These are phyloP conservation scores for Heterocephalus glaber DNA, from an alignment of 2,113 vertebrate genomes.

Conservation along the genomic window DNA sequence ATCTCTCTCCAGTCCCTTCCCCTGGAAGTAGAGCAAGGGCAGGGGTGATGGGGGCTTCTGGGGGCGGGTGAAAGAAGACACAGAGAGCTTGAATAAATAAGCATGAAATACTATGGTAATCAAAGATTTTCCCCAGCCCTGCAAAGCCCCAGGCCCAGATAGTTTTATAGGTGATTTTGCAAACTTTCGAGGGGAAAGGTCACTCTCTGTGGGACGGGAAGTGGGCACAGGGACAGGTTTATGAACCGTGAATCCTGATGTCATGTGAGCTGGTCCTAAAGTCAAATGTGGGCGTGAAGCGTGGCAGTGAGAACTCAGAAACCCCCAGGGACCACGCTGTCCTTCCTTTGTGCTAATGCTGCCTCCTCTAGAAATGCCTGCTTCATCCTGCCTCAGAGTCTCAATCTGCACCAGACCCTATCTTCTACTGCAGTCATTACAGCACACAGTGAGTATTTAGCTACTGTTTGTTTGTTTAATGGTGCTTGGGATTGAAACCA, in stretches of 20 bases:
- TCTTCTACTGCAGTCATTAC: not conserved
- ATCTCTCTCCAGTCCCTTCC: not conserved
- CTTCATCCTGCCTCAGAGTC: not conserved
- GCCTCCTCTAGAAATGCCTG: not conserved
- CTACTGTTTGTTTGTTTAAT: not conserved
- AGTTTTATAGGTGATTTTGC: not conserved
- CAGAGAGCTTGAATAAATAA: not conserved
- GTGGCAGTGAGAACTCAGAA: not conserved
- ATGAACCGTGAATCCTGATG: not conserved
- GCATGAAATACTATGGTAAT: not conserved
- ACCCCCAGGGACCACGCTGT: not conserved
- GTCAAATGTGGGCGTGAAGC: not conserved
- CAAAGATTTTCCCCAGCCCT: not conserved
- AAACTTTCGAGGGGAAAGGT: not conserved
- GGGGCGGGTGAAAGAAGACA: not conserved
- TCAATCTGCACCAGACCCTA: no score
- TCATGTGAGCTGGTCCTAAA: not conserved
- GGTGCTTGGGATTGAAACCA: not conserved
- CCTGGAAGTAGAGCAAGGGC: not conserved
- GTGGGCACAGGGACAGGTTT: not conserved
- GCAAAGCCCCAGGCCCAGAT: not conserved
- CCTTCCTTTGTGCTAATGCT: not conserved
- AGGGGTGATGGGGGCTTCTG: not conserved
- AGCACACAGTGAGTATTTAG: not conserved
- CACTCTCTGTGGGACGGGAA: not conserved